Evolutionary conservation across 2,888 invertebrate genomes (phyloP), one percentile per base, ranked within the genome.

Genomic region (Fragum fragum): DNA sequence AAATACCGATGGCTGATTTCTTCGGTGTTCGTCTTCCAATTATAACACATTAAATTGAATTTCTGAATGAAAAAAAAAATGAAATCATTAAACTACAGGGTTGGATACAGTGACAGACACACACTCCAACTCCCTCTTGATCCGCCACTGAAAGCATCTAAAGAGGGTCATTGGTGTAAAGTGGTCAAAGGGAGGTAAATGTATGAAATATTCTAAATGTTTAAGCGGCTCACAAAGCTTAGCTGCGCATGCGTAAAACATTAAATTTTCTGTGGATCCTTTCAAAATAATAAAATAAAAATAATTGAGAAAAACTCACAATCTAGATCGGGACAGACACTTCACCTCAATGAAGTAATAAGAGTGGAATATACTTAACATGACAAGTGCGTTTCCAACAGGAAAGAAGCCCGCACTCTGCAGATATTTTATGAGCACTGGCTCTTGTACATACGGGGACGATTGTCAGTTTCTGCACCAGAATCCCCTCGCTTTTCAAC

Each of bases 391-490:
- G 81, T 88, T 81, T 78, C 81, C 87, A 76, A 74, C 79, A 59
- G 88, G 86, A 68, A 90, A 89, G 85, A 92, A 90, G 83, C 84
- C 89, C 81, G 89, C 90, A 86, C 86, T 87, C 70, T 92, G 92
- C 86, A 88, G 91, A 87, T 92, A 89, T 86, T 92, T 89, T 81
- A 69, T 89, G 79, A 90, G 87, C 83, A 86, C 87, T 71, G 90
- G 91, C 73, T 87, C 86, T 36, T 91, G 92, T 89, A 87, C 88
- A 76, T 91, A 88, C 80, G 91, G 91, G 36, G 91, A 91, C 76
- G 90, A 91, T 52, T 92, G 92, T 87, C 91, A 91, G 80, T 91
- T 90, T 90, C 85, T 90, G 59, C 91, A 92, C 87, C 89, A 90
- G 84, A 88, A 87, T 76, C 89, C 88, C 21, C 79, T 86, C 74